Conservation (phyloP, 1,140 invertebrate genomes). For the Ceratosolen solmsi region DNA sequence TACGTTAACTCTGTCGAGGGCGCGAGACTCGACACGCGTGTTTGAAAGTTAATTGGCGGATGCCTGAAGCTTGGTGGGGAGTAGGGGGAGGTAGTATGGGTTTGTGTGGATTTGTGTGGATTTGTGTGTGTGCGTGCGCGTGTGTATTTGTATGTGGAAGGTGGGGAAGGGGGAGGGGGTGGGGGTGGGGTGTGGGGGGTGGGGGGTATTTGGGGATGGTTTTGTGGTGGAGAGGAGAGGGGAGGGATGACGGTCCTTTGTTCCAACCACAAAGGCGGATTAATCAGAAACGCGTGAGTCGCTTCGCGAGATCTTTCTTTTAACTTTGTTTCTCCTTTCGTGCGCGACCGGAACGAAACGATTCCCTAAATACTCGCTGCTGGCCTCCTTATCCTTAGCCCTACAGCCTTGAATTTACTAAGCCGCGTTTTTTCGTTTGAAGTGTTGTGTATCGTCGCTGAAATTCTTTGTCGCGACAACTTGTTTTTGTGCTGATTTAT, state of each 20-base stretch:
- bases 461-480: conserved; percentile 27
- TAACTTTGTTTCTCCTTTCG: conserved; percentile 1
- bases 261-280: conserved; percentile 35
- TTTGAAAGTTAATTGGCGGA: conserved; percentile 50
- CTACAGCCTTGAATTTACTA: conserved; percentile 22
- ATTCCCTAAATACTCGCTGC: conserved; percentile 29
- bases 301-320: conserved; percentile 29
- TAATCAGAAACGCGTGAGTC: conserved; percentile 46
- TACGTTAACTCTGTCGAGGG: conserved; percentile 35
- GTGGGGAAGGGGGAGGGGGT: conserved; percentile 7
- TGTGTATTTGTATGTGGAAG: not conserved
- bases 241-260: conserved; percentile 27
- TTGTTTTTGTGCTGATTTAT: conserved; percentile 22
- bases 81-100: not conserved
- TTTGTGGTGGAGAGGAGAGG: not conserved
- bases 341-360: conserved; percentile 31
- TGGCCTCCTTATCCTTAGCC: conserved; percentile 29
- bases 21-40: conserved; percentile 18
- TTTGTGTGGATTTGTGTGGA: too few species aligned
- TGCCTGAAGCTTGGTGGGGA: not conserved
- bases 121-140: too few species aligned
- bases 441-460: not conserved
- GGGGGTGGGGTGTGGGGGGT: not conserved
- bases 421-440: conserved; percentile 10
- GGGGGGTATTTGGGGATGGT: not conserved